phyloP scores from a whole-genome alignment of 2,113 vertebrate genomes.

The Python bivittatus region DNA sequence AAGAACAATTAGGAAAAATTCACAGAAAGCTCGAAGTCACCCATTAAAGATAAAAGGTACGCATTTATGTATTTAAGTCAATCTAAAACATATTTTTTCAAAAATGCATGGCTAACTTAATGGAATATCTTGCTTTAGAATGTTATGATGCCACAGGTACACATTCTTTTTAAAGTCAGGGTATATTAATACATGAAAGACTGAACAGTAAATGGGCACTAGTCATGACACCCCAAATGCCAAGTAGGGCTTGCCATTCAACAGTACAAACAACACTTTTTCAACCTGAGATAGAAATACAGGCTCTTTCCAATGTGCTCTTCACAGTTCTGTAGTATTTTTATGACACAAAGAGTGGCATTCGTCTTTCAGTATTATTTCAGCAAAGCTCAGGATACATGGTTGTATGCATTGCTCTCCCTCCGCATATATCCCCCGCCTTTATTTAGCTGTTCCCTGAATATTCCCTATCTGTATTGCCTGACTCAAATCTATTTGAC shows the following conservation, averaged over 20 bases:
- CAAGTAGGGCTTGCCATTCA: background rate
- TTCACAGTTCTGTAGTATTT: background rate
- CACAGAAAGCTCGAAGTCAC: background rate
- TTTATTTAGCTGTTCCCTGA: constrained; percentile 18
- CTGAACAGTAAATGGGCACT: background rate
- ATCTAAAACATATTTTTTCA: background rate
- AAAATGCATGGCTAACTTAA: background rate
- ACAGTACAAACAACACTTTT: background rate
- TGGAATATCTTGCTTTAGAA: background rate
- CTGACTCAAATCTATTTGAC: constrained; percentile 59
- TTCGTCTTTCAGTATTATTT: background rate
- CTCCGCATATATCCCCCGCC: background rate
- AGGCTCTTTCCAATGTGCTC: background rate
- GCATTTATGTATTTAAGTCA: background rate
- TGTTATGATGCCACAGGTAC: background rate
- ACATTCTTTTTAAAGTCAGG: background rate
- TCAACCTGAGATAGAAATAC: background rate
- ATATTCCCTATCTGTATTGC: constrained; percentile 46
- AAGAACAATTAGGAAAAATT: background rate
- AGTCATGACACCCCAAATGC: background rate
- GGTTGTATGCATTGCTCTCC: background rate
- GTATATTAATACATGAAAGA: background rate
- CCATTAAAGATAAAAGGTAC: background rate
- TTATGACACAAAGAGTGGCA: background rate
- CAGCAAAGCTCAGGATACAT: constrained; percentile 1